Percentiles rank a stretch among this genome's conserved stretches.
These are phyloP conservation scores for Aspidiotus destructor DNA, from an alignment of 2,888 invertebrate genomes.

Conservation along the genomic window DNA sequence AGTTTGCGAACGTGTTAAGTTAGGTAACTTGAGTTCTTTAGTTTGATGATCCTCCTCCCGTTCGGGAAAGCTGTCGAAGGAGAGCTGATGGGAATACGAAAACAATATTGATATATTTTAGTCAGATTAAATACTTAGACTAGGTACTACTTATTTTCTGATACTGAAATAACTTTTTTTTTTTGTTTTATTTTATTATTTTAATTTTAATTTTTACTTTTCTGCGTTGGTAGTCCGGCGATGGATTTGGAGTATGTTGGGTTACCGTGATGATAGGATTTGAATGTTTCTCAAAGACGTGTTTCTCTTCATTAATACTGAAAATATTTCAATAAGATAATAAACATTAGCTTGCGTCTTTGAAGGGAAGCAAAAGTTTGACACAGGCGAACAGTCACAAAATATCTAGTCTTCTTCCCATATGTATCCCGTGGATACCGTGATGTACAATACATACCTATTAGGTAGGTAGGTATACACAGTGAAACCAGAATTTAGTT, in stretches of 20 bases:
- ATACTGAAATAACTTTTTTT: no score
- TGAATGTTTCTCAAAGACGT: conserved; percentile 42
- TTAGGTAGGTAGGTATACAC: no score
- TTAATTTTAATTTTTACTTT: conserved; percentile 48
- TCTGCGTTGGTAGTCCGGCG: conserved; percentile 73
- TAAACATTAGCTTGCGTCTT: no score
- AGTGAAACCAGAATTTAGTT: no score
- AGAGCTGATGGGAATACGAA: conserved; percentile 8
- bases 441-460: no score
- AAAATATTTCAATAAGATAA: neutral
- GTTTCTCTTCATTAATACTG: conserved; percentile 33
- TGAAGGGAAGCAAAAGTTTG: no score
- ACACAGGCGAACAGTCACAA: no score
- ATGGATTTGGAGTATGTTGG: conserved; percentile 86
- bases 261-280: conserved; percentile 96
- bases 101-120: neutral
- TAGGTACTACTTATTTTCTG: neutral
- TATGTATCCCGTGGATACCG: no score
- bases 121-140: no score
- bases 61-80: conserved; percentile 24
- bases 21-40: conserved; percentile 40
- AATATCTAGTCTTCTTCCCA: no score
- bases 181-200: no score
- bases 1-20: conserved; percentile 74
- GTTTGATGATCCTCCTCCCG: conserved; percentile 8